Conservation (phyloP, 2,888 invertebrate species). For the Gibbula magus region DNA sequence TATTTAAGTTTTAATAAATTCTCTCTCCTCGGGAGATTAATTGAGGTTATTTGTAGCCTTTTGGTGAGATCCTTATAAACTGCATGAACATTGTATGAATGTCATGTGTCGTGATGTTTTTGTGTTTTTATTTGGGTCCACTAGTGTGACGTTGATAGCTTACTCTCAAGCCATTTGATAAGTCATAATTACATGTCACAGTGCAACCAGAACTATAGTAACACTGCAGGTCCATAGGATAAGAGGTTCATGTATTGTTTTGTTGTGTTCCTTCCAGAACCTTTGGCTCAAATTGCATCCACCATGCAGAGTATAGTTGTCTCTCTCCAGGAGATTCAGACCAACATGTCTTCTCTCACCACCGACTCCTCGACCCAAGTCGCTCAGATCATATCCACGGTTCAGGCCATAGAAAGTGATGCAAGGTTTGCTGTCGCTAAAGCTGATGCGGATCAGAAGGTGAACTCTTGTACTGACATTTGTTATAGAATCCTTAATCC, state of each 20-base stretch:
- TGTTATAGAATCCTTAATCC: too few relatives aligned
- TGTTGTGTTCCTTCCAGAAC: not conserved
- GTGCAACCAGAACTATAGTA: too few relatives aligned
- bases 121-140: not conserved
- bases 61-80: too few relatives aligned
- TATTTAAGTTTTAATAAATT: too few relatives aligned
- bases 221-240: too few relatives aligned
- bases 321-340: not conserved
- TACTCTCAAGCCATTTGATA: too few relatives aligned
- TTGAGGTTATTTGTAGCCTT: too few relatives aligned
- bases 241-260: too few relatives aligned
- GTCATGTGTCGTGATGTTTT: too few relatives aligned
- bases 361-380: not conserved
- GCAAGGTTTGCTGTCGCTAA: not conserved
- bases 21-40: too few relatives aligned
- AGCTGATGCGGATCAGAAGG: not conserved
- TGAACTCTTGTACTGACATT: not conserved
- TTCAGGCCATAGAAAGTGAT: not conserved
- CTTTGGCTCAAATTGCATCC: not conserved
- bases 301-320: not conserved
- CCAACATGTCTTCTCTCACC: not conserved
- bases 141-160: not conserved
- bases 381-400: not conserved
- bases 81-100: too few relatives aligned
- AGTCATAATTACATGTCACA: too few relatives aligned